Base-by-base conservation (phyloP, 2,797 vertebrate genomes). In the Catharus ustulatus region DNA sequence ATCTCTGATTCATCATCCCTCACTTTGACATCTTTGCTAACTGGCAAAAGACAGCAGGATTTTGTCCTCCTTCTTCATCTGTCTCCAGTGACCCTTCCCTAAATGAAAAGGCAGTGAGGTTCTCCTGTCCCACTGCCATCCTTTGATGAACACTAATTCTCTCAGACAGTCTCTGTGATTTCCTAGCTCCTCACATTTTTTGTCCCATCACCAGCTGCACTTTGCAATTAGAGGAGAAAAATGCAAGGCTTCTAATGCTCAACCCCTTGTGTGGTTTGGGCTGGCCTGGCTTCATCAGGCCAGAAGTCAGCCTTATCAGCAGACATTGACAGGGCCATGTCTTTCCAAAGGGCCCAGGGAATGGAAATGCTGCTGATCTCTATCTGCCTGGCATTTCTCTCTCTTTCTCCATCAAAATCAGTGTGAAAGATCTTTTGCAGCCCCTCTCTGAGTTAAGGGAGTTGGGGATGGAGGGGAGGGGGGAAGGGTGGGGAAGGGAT, bases 331-430 rank as follows among this genome's bases (percentile, higher is more conserved):
- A 90, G 40, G 51, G 29, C 54, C 40, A 11, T 49, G 75, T 20
- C 49, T 72, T 72, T 68, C 54, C 14, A 3, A 18, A 64, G 73
- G n/a, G 40, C 46, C 58, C 32, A 27, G 84, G 76, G 68, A 66
- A 42, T 45, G 55, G 66, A 81, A 87, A n/a, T 26, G 75, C 43
- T 90, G 40, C 54, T 61, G 80, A 93, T 92, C 34, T 76, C 83
- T 71, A 40, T 94, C 90, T 84, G 63, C 74, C 32, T 71, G 67
- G 80, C 59, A 84, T 89, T 95, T 96, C 55, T 73, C 45, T 48
- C 23, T 89, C 69, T 86, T 78, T 74, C 52, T 66, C 58, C 69
- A 30, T 45, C 69, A 51, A 87, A 95, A 93, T 81, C 68, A 66
- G 34, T 3, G 29, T 0, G 2, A 81, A 45, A 32, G 48, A 94